Conservation (phyloP, 2,113 vertebrate genomes). For the Microcebus ravelobensis region DNA sequence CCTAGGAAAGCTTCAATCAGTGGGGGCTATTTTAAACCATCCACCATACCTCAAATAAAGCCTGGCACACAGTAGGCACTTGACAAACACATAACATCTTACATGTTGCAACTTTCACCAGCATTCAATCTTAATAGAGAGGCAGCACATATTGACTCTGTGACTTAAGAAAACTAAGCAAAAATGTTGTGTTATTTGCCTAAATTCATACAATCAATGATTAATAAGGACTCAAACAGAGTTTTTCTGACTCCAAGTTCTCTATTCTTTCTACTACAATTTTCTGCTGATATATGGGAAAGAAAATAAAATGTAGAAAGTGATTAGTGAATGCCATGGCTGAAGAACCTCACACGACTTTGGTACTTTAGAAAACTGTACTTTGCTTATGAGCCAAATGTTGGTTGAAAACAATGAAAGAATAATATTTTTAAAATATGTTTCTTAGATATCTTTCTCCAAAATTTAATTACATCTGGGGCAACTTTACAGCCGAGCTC, state of each 20-base stretch:
- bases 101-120: background rate
- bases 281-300: background rate
- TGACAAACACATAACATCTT: background rate
- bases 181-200: background rate
- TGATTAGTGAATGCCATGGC: background rate
- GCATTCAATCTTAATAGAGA: background rate
- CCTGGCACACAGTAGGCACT: background rate
- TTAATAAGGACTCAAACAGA: background rate
- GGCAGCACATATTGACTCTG: background rate
- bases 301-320: background rate
- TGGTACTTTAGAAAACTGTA: background rate
- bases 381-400: constrained; percentile 11
- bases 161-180: background rate
- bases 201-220: background rate
- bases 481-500: background rate
- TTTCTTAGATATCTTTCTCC: constrained; percentile 8
- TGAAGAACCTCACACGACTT: background rate
- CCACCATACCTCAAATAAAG: background rate
- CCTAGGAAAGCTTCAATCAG: background rate
- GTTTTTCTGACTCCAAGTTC: constrained; percentile 7
- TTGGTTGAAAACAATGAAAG: constrained; percentile 20
- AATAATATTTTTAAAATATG: background rate
- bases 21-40: background rate
- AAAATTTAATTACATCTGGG: constrained; percentile 30
- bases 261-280: constrained; percentile 2